Evolutionary conservation across 2,888 invertebrate species (phyloP).

Genomic region (Malthinus flaveolus): DNA sequence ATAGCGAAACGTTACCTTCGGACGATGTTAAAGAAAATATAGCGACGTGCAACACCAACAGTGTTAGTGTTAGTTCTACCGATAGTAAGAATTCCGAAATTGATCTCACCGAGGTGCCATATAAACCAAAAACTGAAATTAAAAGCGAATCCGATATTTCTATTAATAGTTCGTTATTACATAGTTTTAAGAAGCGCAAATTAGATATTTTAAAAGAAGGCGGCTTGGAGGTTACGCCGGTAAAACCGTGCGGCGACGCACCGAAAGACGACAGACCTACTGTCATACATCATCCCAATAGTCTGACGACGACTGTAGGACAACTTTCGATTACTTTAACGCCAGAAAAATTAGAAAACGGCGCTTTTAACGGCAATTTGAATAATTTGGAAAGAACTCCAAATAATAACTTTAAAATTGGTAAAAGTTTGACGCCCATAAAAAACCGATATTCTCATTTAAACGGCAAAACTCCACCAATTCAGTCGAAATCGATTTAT

Average conservation of each 20-base stretch:
- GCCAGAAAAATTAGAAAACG: slow-evolving; percentile 20
- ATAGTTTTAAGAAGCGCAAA: slow-evolving; percentile 67
- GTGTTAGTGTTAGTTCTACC: slow-evolving; percentile 28
- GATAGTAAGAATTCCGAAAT: slow-evolving; percentile 24
- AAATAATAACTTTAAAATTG: slow-evolving; percentile 4
- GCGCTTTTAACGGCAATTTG: neutral
- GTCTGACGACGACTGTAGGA: slow-evolving; percentile 23
- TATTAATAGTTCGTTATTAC: slow-evolving; percentile 45
- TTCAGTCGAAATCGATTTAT: slow-evolving; percentile 68
- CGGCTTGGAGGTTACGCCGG: slow-evolving; percentile 72
- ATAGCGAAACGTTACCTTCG: neutral
- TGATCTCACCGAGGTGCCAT: slow-evolving; percentile 58
- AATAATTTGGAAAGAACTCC: slow-evolving; percentile 3
- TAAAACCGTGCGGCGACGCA: slow-evolving; percentile 13
- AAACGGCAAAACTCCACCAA: slow-evolving; percentile 55
- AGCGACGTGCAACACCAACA: slow-evolving; percentile 51
- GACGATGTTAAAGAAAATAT: slow-evolving; percentile 61
- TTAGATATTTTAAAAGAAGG: slow-evolving; percentile 75
- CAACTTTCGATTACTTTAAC: slow-evolving; percentile 33
- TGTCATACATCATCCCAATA: slow-evolving; percentile 45
- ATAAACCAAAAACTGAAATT: slow-evolving; percentile 64
- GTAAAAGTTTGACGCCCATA: slow-evolving; percentile 1
- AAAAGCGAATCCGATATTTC: slow-evolving; percentile 57
- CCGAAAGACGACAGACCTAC: slow-evolving; percentile 45
- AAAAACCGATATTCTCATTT: slow-evolving; percentile 31